Evolutionary conservation across 2,797 vertebrate species (phyloP).

Genomic region (Salmo trutta): DNA sequence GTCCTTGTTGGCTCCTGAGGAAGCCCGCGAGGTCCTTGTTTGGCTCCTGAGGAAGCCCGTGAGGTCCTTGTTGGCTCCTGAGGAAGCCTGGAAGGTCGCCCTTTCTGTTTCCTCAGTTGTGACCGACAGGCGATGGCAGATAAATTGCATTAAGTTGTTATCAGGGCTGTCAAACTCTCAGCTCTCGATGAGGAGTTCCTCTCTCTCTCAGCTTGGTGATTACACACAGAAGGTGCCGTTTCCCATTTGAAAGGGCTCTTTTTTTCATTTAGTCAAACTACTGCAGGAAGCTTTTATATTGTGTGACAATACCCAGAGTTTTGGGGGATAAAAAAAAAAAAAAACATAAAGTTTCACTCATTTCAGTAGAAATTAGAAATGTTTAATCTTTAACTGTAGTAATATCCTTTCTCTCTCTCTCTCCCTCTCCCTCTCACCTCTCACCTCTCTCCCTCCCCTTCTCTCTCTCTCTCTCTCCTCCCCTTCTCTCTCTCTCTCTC

Average conservation of each 20-base stretch:
- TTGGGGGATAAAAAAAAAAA: too few species aligned
- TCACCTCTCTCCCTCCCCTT: too few species aligned
- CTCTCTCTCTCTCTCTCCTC: too few species aligned
- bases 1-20: too few species aligned
- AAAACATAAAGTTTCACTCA: neutral
- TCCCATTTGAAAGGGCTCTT: neutral
- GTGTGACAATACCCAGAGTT: neutral
- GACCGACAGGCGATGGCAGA: neutral
- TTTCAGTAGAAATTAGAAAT: neutral
- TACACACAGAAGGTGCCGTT: neutral
- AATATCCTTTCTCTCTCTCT: neutral
- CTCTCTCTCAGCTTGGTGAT: neutral
- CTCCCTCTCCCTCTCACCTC: too few species aligned
- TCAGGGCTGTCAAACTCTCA: neutral
- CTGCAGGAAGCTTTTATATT: neutral
- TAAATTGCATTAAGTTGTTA: neutral
- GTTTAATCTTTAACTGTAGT: neutral
- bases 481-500: too few species aligned
- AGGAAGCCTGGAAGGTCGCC: conserved; percentile 2
- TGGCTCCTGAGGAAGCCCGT: too few species aligned
- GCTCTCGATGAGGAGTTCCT: neutral
- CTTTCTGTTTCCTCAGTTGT: neutral
- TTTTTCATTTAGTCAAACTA: neutral
- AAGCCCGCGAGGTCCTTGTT: too few species aligned
- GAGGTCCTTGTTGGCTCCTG: too few species aligned